Conservation (phyloP, 2,797 vertebrate species). For the Emydoidea blandingii region DNA sequence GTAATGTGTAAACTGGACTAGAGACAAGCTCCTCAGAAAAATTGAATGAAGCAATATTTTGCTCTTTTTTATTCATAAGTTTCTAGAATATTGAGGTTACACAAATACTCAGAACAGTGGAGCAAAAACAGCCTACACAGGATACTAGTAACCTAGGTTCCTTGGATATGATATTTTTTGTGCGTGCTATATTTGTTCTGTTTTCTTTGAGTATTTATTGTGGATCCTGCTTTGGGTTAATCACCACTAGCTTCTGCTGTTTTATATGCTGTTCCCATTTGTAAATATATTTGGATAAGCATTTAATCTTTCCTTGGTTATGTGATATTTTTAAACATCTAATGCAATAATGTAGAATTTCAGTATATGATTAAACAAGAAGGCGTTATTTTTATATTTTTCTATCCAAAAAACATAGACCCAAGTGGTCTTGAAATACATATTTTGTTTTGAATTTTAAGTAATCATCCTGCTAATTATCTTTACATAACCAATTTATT, state of each 20-base stretch:
- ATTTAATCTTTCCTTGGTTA: not conserved
- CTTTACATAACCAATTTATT: slow-evolving; percentile 81
- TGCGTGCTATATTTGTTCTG: not conserved
- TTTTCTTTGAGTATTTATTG: not conserved
- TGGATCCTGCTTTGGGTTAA: not conserved
- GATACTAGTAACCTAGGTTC: not conserved
- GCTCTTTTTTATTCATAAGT: not conserved
- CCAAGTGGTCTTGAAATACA: slow-evolving; percentile 56
- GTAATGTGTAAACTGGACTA: not conserved
- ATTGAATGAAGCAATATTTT: not conserved
- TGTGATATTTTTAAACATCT: not conserved
- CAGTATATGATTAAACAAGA: not conserved
- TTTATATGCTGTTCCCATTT: not conserved
- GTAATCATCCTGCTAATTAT: slow-evolving; percentile 74
- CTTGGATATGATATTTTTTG: not conserved
- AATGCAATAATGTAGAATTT: slow-evolving; percentile 2
- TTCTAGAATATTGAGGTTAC: slow-evolving; percentile 4
- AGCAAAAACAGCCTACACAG: not conserved
- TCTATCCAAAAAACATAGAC: slow-evolving; percentile 32
- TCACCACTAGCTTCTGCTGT: not conserved
- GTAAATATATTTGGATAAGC: not conserved
- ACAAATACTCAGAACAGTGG: not conserved
- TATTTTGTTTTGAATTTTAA: slow-evolving; percentile 73
- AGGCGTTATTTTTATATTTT: not conserved
- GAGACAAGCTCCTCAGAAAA: not conserved